phyloP scores from a whole-genome alignment of 1,140 invertebrate genomes.

The Bombus sylvicola region DNA sequence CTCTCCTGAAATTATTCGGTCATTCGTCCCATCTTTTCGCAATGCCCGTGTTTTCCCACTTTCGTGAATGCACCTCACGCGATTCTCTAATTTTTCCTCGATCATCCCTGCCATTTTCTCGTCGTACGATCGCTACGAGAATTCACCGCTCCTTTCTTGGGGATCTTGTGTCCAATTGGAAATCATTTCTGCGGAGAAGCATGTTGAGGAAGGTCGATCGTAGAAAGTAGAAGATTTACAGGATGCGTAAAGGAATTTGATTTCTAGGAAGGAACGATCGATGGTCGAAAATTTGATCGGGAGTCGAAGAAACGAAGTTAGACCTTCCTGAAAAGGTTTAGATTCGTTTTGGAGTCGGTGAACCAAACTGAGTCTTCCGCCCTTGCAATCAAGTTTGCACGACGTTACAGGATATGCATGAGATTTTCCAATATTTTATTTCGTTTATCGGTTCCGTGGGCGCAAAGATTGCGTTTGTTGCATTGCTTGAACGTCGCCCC shows the following conservation, averaged over 20 bases:
- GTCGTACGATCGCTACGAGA: no score
- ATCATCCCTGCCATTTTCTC: background rate
- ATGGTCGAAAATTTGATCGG: slow-evolving; percentile 8
- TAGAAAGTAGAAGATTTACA: background rate
- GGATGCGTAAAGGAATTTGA: background rate
- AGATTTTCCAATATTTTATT: slow-evolving; percentile 42
- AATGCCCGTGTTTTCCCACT: background rate
- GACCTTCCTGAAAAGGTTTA: background rate
- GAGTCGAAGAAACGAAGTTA: slow-evolving; percentile 5
- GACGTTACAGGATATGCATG: slow-evolving; percentile 32
- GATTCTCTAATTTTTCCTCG: background rate
- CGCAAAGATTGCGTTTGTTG: slow-evolving; percentile 27
- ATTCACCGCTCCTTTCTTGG: no score
- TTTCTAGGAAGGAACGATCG: no score
- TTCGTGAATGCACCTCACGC: background rate
- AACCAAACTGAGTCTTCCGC: background rate
- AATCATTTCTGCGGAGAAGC: background rate
- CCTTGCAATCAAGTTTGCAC: slow-evolving; percentile 29
- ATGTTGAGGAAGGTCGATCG: background rate
- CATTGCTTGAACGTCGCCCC: background rate
- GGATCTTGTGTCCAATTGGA: background rate
- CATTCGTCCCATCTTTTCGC: background rate
- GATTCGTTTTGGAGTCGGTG: background rate
- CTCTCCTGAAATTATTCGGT: background rate
- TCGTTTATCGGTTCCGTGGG: slow-evolving; percentile 31